These are phyloP conservation scores for Panopea generosa DNA, from an alignment of 2,888 invertebrate species.

Conservation along the genomic window DNA sequence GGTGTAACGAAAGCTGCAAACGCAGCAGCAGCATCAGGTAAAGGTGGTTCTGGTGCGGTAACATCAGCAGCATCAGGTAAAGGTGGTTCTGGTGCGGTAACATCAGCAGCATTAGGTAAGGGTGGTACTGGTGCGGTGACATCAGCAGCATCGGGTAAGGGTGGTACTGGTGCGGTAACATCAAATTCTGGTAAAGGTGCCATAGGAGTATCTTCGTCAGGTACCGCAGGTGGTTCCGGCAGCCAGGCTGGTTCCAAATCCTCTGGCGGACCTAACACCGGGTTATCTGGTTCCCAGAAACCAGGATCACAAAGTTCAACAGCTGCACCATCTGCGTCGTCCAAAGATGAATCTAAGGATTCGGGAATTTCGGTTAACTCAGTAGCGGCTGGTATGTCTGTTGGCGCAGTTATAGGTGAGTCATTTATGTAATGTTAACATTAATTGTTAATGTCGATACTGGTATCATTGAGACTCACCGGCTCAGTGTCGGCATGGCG, in stretches of 20 bases:
- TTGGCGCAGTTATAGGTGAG: conserved; percentile 27
- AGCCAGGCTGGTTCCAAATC: not conserved
- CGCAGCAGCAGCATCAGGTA: no score
- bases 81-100: no score
- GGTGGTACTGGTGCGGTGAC: not conserved
- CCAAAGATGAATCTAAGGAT: not conserved
- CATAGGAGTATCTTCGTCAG: not conserved
- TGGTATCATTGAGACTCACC: no score
- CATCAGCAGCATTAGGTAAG: not conserved
- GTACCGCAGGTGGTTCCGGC: not conserved
- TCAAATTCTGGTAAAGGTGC: not conserved
- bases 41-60: no score
- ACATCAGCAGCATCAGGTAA: no score
- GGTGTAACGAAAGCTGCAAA: no score
- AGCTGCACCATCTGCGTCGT: no score
- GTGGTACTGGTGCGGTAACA: not conserved
- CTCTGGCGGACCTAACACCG: not conserved
- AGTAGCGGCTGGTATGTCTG: conserved; percentile 18
- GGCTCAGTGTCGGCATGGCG: no score
- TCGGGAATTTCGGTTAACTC: conserved; percentile 8
- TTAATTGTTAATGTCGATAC: no score
- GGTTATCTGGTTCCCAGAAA: not conserved
- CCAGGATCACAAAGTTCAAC: not conserved
- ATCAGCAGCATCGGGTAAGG: not conserved
- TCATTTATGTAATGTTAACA: no score